Evolutionary conservation across 53 echinoderm and acorn worm species (phyloP).

Genomic region (Henricia sp.): DNA sequence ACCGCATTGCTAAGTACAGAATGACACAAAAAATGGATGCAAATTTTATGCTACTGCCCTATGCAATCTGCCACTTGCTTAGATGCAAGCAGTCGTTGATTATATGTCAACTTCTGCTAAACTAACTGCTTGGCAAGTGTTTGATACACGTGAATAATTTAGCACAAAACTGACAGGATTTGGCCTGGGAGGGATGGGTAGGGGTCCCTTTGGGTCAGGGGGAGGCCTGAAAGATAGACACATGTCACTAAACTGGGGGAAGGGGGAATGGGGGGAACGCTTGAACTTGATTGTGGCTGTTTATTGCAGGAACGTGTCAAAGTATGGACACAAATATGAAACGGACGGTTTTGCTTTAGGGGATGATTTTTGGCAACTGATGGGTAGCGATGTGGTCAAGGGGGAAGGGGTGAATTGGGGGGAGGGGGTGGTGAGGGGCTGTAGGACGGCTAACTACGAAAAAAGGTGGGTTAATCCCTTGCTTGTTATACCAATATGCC

Average conservation of each 20-base stretch:
- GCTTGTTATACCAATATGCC: no score
- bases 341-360: slow-evolving; percentile 24
- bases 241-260: slow-evolving; percentile 18
- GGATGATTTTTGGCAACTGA: slow-evolving; percentile 1
- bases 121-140: neutral
- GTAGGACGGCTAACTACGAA: neutral
- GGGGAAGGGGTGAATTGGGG: neutral
- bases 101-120: neutral
- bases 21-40: no score
- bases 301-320: no score
- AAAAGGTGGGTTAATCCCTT: no score
- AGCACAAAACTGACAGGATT: slow-evolving; percentile 36
- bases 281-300: neutral
- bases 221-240: slow-evolving; percentile 17
- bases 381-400: slow-evolving; percentile 3
- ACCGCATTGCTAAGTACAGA: no score
- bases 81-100: no score
- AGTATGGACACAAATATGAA: slow-evolving; percentile 58
- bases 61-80: no score
- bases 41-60: no score
- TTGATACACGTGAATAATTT: slow-evolving; percentile 30
- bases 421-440: neutral
- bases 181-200: slow-evolving; percentile 3
- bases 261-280: neutral
- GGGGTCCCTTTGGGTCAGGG: neutral